Evolutionary conservation across 1,140 invertebrate species (phyloP).

Genomic region (Sitophilus oryzae): DNA sequence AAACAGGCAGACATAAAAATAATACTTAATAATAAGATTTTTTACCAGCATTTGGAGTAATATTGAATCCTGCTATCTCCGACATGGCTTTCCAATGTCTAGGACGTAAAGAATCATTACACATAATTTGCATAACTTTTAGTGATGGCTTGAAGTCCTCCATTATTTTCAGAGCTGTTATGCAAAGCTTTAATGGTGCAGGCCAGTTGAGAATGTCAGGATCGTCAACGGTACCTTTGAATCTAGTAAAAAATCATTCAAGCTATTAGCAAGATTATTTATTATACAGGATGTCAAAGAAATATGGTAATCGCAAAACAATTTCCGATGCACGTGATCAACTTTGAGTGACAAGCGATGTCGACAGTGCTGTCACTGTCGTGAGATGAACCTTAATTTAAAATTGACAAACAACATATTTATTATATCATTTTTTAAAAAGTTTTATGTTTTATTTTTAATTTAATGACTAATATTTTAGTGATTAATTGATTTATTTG

Average conservation of each 20-base stretch:
- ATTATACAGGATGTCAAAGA: too few relatives aligned
- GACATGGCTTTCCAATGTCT: constrained; percentile 90
- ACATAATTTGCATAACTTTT: constrained; percentile 73
- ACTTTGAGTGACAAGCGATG: too few relatives aligned
- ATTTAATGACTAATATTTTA: too few relatives aligned
- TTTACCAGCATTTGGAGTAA: constrained; percentile 70
- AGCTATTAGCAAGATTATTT: too few relatives aligned
- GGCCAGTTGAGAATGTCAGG: constrained; percentile 68
- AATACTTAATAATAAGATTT: background rate
- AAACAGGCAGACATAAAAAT: background rate
- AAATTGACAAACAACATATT: too few relatives aligned
- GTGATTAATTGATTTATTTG: too few relatives aligned
- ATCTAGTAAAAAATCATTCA: constrained; percentile 17
- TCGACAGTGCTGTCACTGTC: too few relatives aligned
- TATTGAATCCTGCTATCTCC: constrained; percentile 67
- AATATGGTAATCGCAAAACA: too few relatives aligned
- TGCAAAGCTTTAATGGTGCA: constrained; percentile 63
- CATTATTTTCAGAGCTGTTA: constrained; percentile 55
- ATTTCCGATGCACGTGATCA: too few relatives aligned
- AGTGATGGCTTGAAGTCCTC: constrained; percentile 76
- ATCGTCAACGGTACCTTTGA: constrained; percentile 67
- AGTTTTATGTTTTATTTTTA: too few relatives aligned
- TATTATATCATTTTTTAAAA: too few relatives aligned
- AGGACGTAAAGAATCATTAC: constrained; percentile 74
- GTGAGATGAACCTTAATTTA: too few relatives aligned